A percentile compares a stretch with the other conserved stretches of the same genome.
phyloP scores from a whole-genome alignment of 2,888 invertebrate species.

The Tolmerus cingulatus region DNA sequence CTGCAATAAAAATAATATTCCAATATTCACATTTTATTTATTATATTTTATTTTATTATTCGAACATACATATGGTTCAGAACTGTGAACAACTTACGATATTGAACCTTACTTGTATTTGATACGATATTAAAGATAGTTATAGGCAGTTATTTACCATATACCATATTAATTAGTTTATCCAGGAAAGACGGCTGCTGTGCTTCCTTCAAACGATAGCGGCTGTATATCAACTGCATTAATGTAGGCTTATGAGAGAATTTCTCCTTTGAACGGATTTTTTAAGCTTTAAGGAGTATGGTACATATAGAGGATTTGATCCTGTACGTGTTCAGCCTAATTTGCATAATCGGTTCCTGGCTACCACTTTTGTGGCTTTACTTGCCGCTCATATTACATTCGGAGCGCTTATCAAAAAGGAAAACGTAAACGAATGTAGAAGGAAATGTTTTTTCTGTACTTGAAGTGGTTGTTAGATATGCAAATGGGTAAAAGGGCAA shows the following conservation, averaged over 20 bases:
- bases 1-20: too few species aligned
- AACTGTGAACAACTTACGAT: too few species aligned
- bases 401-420: not conserved
- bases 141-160: too few species aligned
- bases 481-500: not conserved
- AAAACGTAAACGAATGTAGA: not conserved
- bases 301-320: not conserved
- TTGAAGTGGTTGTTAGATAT: not conserved
- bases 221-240: not conserved
- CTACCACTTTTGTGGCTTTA: not conserved
- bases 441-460: not conserved
- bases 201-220: not conserved
- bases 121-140: too few species aligned
- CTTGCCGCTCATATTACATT: not conserved
- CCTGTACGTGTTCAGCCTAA: not conserved
- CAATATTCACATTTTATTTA: too few species aligned
- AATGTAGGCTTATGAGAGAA: not conserved
- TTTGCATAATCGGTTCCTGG: not conserved
- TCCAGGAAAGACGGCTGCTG: not conserved
- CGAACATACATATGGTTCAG: too few species aligned
- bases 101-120: too few species aligned
- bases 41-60: too few species aligned
- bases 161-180: not conserved
- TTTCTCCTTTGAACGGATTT: not conserved
- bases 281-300: not conserved